Evolutionary conservation across 2,113 vertebrate species (phyloP).

Genomic region (Scortum barcoo): DNA sequence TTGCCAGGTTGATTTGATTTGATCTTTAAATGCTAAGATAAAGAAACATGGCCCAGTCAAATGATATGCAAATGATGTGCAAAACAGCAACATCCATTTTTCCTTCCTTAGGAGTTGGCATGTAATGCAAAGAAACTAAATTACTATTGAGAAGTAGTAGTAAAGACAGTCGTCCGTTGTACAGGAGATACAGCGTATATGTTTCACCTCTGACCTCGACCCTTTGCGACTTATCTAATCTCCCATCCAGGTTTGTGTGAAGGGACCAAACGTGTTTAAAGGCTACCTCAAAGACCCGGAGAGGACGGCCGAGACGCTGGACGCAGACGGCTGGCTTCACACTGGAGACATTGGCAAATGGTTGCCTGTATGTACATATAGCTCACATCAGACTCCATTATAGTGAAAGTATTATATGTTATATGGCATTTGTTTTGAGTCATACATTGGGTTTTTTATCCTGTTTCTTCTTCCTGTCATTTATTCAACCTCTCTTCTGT

Average conservation of each 20-base stretch:
- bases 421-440: neutral
- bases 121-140: neutral
- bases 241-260: constrained; percentile 92
- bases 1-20: neutral
- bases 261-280: constrained; percentile 97
- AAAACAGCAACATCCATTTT: neutral
- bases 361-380: constrained; percentile 87
- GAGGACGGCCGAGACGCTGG: constrained; percentile 92
- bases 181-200: neutral
- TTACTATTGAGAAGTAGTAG: neutral
- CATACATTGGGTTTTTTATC: neutral
- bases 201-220: neutral
- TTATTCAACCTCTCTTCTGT: neutral
- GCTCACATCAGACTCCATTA: neutral
- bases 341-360: constrained; percentile 97
- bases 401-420: neutral
- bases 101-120: neutral
- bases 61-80: too few relatives aligned
- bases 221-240: neutral
- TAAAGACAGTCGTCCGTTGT: too few relatives aligned
- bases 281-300: constrained; percentile 96
- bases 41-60: neutral
- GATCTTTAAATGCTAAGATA: neutral
- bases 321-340: constrained; percentile 94
- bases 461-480: neutral